Percentiles rank a stretch among this genome's conserved stretches.
These are phyloP conservation scores for Triops longicaudatus DNA, from an alignment of 1,140 invertebrate genomes.

Conservation along the genomic window DNA sequence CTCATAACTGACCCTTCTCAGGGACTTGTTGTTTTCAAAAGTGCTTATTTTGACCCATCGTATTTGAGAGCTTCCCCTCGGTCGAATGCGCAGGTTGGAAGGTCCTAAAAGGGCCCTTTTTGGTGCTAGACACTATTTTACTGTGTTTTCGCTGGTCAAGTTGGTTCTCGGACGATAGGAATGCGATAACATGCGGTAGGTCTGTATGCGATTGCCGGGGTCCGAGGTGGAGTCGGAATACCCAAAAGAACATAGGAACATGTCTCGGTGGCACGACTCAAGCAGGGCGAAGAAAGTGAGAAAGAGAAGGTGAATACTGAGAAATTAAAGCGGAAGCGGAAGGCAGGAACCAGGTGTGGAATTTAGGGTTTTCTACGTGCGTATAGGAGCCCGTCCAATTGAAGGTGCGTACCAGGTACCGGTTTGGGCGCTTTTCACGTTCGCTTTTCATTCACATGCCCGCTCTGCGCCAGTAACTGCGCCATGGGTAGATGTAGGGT, in stretches of 20 bases:
- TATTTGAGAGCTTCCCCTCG: neutral
- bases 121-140: neutral
- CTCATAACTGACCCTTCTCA: neutral
- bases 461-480: neutral
- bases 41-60: neutral
- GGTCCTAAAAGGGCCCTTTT: neutral
- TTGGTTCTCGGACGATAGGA: neutral
- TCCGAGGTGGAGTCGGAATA: neutral
- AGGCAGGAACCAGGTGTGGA: slow-evolving; percentile 5
- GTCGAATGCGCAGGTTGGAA: neutral
- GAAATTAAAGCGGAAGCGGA: neutral
- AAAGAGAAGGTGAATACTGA: neutral
- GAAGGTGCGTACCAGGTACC: slow-evolving; percentile 8
- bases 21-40: neutral
- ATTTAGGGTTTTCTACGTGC: neutral
- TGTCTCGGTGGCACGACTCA: neutral
- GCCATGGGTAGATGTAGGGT: slow-evolving; percentile 9
- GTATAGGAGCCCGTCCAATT: neutral
- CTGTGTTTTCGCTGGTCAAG: neutral
- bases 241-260: neutral
- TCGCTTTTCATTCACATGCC: slow-evolving; percentile 1
- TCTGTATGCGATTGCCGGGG: neutral
- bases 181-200: slow-evolving; percentile 14
- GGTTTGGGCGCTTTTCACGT: neutral
- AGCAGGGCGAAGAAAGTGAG: neutral